Conservation (phyloP, 2,113 vertebrate genomes). For the Sus scrofa region T2T-Sscrofa CM000818.6:76416501-76417000, state of each 20-base stretch:
- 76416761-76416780: conserved; percentile 83
- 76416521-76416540: conserved; percentile 81
- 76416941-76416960: background rate
- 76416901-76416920: conserved; percentile 11
- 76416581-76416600: conserved; percentile 85
- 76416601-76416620: conserved; percentile 81
- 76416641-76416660: conserved; percentile 84
- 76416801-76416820: conserved; percentile 68
- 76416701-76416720: conserved; percentile 79
- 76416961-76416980: background rate
- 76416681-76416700: conserved; percentile 84
- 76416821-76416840: conserved; percentile 52
- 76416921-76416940: background rate
- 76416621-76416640: conserved; percentile 77
- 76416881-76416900: background rate
- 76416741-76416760: conserved; percentile 85
- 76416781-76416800: conserved; percentile 80
- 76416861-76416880: background rate
- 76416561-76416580: conserved; percentile 81
- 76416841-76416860: conserved; percentile 48
- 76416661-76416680: conserved; percentile 80
- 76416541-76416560: conserved; percentile 81
- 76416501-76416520: conserved; percentile 84
- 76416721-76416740: conserved; percentile 84
- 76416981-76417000: background rate